Evolutionary conservation across 2,797 vertebrate species (phyloP).

Genomic region (Myiothlypis chrysogaster): DNA sequence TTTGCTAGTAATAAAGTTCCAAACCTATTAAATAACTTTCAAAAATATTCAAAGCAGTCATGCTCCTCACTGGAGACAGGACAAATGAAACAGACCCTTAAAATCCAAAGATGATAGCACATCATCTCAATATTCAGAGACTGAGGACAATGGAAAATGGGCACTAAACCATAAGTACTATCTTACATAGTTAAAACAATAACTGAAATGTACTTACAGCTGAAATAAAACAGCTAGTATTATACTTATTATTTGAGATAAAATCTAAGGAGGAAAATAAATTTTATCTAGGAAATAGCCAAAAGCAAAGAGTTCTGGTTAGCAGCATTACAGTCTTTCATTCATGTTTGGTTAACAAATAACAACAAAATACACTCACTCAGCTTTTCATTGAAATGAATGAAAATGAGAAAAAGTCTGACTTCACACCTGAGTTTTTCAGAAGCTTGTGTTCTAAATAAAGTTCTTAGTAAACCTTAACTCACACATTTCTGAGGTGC

Average conservation of each 20-base stretch:
- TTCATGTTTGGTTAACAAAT: not conserved
- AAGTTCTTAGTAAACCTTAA: not conserved
- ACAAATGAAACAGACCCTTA: not conserved
- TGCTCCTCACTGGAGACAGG: not conserved
- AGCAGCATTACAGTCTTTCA: not conserved
- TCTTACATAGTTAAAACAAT: not conserved
- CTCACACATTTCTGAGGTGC: not conserved
- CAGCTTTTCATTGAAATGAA: not conserved
- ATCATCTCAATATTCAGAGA: not conserved
- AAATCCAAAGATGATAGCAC: not conserved
- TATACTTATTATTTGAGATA: not conserved
- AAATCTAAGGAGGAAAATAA: not conserved
- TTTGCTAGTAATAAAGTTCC: not conserved
- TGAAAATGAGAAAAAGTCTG: not conserved
- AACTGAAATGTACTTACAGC: not conserved
- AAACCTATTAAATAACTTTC: not conserved
- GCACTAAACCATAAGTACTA: not conserved
- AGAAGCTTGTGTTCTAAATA: not conserved
- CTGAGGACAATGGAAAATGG: not conserved
- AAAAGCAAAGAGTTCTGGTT: not conserved
- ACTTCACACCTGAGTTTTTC: not conserved
- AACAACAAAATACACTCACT: accelerated
- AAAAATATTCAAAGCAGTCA: not conserved
- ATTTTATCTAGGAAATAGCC: not conserved
- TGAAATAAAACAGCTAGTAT: not conserved